These are phyloP conservation scores for Apteryx owenii DNA, from an alignment of 2,113 vertebrate species.

Conservation along the genomic window DNA sequence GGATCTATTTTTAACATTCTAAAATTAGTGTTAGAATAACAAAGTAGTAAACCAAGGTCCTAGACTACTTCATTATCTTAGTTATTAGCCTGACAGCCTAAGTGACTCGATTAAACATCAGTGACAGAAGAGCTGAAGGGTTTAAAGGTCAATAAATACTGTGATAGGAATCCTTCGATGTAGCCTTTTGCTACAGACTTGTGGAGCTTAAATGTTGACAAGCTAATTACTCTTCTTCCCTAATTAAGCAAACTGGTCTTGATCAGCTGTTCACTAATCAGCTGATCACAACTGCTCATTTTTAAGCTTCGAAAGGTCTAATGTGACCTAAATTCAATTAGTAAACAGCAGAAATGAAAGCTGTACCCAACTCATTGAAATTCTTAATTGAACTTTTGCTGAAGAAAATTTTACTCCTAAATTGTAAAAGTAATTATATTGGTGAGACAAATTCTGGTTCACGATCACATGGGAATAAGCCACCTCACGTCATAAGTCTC, in stretches of 20 bases:
- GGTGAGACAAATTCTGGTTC: background rate
- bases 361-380: constrained; percentile 46
- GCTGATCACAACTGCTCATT: constrained; percentile 70
- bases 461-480: background rate
- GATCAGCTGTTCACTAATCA: constrained; percentile 72
- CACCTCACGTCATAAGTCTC: background rate
- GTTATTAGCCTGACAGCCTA: constrained; percentile 87
- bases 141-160: constrained; percentile 92
- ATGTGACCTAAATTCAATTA: constrained; percentile 67
- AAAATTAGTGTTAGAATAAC: constrained; percentile 88
- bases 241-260: constrained; percentile 78
- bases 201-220: constrained; percentile 89
- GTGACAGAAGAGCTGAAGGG: constrained; percentile 85
- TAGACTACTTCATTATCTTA: constrained; percentile 86
- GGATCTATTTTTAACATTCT: constrained; percentile 93
- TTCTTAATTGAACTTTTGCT: constrained; percentile 58
- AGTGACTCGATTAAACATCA: constrained; percentile 89
- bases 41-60: constrained; percentile 86
- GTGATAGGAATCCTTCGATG: constrained; percentile 86
- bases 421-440: background rate
- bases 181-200: constrained; percentile 76
- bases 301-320: constrained; percentile 70
- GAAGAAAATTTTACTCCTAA: background rate
- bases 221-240: constrained; percentile 88
- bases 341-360: constrained; percentile 72